Evolutionary conservation across 1,140 invertebrate genomes (phyloP).

Genomic region (Oscheius sp.): DNA sequence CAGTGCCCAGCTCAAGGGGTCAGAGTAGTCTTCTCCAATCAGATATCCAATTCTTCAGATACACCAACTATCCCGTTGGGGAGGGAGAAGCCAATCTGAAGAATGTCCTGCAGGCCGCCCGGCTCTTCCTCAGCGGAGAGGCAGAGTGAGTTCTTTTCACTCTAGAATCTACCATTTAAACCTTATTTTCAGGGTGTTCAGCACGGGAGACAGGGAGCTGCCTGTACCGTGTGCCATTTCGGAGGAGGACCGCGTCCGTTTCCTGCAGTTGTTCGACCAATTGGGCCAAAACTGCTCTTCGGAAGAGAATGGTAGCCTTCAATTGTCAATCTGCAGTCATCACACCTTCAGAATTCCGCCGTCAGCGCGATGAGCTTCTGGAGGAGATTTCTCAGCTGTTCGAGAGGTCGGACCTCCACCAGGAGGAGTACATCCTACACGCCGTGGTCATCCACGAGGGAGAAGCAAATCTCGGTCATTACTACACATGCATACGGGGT

Average conservation of each 20-base stretch:
- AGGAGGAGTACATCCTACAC: neutral
- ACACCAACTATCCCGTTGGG: neutral
- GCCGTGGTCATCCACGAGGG: neutral
- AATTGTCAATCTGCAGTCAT: too few relatives aligned
- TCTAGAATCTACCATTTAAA: too few relatives aligned
- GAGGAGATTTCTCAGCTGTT: neutral
- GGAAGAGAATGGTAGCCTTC: too few relatives aligned
- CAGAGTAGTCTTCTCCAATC: neutral
- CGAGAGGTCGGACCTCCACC: neutral
- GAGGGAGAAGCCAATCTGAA: neutral
- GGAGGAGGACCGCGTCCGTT: too few relatives aligned
- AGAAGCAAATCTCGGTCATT: slow-evolving; percentile 12
- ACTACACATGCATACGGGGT: slow-evolving; percentile 14
- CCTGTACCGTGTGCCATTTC: too few relatives aligned
- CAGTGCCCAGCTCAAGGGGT: neutral
- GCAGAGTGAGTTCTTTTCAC: too few relatives aligned
- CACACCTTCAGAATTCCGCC: too few relatives aligned
- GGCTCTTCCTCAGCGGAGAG: neutral
- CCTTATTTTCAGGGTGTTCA: too few relatives aligned
- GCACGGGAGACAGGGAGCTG: too few relatives aligned
- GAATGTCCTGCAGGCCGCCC: neutral
- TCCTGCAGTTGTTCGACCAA: too few relatives aligned
- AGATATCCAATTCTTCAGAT: neutral
- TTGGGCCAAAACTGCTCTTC: too few relatives aligned
- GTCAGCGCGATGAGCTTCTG: too few relatives aligned